Percentiles rank a stretch among this genome's conserved stretches.
phyloP scores from a whole-genome alignment of 2,888 invertebrate species.

The Eupithecia tripunctaria region DNA sequence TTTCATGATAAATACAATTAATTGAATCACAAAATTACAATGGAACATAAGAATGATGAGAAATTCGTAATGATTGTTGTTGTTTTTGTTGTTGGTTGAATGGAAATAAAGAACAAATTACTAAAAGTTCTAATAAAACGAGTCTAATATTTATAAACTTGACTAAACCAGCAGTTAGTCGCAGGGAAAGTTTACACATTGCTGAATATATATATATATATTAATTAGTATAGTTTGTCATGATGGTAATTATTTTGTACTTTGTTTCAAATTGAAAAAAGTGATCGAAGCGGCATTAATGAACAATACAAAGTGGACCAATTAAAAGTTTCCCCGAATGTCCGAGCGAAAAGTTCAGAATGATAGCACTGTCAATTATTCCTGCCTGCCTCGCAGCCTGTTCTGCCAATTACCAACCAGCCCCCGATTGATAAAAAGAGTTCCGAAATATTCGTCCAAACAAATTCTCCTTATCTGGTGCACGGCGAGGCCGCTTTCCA shows the following conservation, averaged over 20 bases:
- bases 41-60: constrained; percentile 5
- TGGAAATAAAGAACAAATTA: neutral
- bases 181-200: neutral
- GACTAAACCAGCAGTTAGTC: neutral
- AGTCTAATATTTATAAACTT: neutral
- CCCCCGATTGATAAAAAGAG: constrained; percentile 80
- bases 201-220: neutral
- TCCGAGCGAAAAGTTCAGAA: constrained; percentile 78
- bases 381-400: constrained; percentile 67
- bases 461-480: constrained; percentile 77
- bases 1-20: constrained; percentile 35
- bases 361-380: constrained; percentile 82
- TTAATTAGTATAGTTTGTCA: neutral
- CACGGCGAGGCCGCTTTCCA: constrained; percentile 63
- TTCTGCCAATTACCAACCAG: constrained; percentile 77
- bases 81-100: neutral
- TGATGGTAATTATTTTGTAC: neutral
- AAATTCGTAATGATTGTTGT: neutral
- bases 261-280: neutral
- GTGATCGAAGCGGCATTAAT: constrained; percentile 79
- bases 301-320: constrained; percentile 81
- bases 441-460: constrained; percentile 77
- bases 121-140: neutral
- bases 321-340: constrained; percentile 84
- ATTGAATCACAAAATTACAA: constrained; percentile 20